Evolutionary conservation across 2,888 invertebrate genomes (phyloP).

Genomic region (Sarcophaga rosellei): DNA sequence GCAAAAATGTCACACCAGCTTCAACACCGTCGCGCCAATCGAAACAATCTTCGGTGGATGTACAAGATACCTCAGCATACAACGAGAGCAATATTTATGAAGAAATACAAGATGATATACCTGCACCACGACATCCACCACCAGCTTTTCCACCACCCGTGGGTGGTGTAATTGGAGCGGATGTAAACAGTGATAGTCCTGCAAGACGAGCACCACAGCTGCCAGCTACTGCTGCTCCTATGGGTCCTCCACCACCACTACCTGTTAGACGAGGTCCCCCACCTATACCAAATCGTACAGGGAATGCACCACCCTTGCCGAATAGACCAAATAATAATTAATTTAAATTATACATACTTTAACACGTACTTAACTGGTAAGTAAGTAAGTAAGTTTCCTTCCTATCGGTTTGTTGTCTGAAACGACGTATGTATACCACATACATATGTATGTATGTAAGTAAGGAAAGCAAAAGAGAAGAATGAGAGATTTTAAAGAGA

Average conservation of each 20-base stretch:
- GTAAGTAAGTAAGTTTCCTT: constrained; percentile 52
- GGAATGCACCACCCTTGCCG: constrained; percentile 80
- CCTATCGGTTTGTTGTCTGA: background rate
- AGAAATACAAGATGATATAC: constrained; percentile 83
- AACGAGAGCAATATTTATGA: constrained; percentile 82
- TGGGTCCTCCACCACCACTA: constrained; percentile 84
- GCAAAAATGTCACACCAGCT: constrained; percentile 75
- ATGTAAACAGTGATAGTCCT: constrained; percentile 72
- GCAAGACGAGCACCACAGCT: constrained; percentile 59
- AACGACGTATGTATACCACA: background rate
- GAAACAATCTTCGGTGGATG: constrained; percentile 74
- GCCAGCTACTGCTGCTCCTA: constrained; percentile 79
- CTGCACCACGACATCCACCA: constrained; percentile 83
- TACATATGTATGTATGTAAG: too few species aligned
- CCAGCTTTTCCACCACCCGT: constrained; percentile 83
- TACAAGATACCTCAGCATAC: constrained; percentile 65
- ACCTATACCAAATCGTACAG: constrained; percentile 80
- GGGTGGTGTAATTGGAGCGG: constrained; percentile 76
- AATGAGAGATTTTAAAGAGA: background rate
- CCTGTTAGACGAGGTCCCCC: constrained; percentile 82
- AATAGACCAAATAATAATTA: constrained; percentile 79
- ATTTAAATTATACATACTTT: constrained; percentile 50
- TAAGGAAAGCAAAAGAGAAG: background rate
- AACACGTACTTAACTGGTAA: constrained; percentile 64
- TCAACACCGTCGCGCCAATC: constrained; percentile 76